Conservation (phyloP, 1,140 invertebrate genomes). For the Riptortus pedestris region DNA sequence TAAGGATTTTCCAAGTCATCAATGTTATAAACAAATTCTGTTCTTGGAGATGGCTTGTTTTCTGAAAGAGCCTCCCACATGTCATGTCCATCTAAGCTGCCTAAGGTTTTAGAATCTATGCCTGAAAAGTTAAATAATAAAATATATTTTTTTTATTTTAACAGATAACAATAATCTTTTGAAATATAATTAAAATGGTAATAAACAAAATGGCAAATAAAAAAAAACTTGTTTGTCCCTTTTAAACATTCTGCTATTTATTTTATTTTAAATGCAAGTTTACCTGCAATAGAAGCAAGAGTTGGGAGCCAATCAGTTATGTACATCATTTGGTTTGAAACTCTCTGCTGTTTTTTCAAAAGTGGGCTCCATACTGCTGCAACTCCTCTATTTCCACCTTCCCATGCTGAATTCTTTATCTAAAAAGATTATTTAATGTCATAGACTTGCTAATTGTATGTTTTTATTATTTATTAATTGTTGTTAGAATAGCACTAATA, state of each 20-base stretch:
- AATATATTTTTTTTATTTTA: no score
- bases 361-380: constrained; percentile 71
- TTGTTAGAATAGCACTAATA: no score
- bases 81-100: constrained; percentile 55
- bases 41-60: constrained; percentile 42
- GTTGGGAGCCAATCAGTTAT: constrained; percentile 83
- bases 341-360: constrained; percentile 44
- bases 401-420: constrained; percentile 73
- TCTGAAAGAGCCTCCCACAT: constrained; percentile 54
- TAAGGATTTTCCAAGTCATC: constrained; percentile 50
- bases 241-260: no score
- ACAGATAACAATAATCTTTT: no score
- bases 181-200: no score
- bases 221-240: no score
- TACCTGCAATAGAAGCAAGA: constrained; percentile 50
- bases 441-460: no score
- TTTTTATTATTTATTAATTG: no score
- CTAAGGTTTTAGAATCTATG: constrained; percentile 32
- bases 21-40: constrained; percentile 61
- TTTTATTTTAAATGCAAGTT: no score
- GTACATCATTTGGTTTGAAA: constrained; percentile 66
- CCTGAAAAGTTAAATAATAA: constrained; percentile 29
- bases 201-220: no score
- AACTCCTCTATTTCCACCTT: constrained; percentile 67
- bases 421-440: constrained; percentile 36